Evolutionary conservation across 2,797 vertebrate genomes (phyloP), one percentile per base, ranked within the genome.

Genomic region (Todus mexicanus): DNA sequence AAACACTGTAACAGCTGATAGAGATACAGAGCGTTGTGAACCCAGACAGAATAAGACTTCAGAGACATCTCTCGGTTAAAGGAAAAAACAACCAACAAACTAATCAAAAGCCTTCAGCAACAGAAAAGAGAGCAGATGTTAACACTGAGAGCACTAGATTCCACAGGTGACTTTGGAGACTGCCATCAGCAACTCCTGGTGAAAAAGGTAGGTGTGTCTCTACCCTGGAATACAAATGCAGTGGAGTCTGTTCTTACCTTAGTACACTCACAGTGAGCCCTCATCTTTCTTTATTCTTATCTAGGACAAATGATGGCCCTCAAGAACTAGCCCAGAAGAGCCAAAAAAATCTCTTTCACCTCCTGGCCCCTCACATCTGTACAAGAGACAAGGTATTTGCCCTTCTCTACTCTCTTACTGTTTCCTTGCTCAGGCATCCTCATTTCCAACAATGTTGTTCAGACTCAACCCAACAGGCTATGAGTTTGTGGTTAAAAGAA

Each of bases 1-100:
- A 82, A 94, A 90, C 68, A 82, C 37, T 84, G 33, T 53, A 94
- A 84, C 81, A 94, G 92, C 87, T 93, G 92, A 95, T 95, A 89
- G 89, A 95, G 84, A 82, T 77, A 92, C 81, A 61, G 50, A 94
- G 78, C 33, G 0, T 54, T 0, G 0, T 65, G 87, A 94, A 57
- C 75, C 42, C 84, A 92, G 90, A 38, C 81, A 89, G 71, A 92
- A 27, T 54, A 87, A 91, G 84, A 54, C 79, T 93, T 92, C 93
- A 91, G 92, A 94, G 87, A 94, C 89, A 87, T 65, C 89, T 94
- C 72, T 89, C 4, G 3, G 77, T 61, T 89, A 63, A 83, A 95
- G 51, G 29, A 76, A 94, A 91, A 94, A 94, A 69, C 73, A 94
- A 75, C 38, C 70, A 93, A 71, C 65, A 75, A 68, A 70, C 71